Evolutionary conservation across 2,888 invertebrate species (phyloP).

Genomic region (Eupithecia tripunctaria): DNA sequence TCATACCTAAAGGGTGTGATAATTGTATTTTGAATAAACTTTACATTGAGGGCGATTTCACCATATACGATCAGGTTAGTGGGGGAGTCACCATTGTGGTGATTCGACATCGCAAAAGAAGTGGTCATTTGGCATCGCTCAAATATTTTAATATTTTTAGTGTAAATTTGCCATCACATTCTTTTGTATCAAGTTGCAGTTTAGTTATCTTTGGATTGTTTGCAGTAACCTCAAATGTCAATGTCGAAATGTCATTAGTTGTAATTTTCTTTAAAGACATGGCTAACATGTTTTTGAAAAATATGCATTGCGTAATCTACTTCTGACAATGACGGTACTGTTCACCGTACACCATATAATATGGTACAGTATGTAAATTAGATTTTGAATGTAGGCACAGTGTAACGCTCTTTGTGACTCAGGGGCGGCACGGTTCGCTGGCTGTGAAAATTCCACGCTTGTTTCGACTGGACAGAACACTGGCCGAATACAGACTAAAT

Average conservation of each 20-base stretch:
- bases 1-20: background rate
- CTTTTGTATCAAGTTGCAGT: background rate
- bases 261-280: background rate
- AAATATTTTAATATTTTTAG: no score
- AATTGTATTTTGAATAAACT: background rate
- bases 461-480: conserved; percentile 52
- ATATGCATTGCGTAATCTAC: background rate
- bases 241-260: background rate
- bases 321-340: background rate
- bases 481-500: conserved; percentile 44
- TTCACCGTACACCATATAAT: conserved; percentile 7
- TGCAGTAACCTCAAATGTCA: background rate
- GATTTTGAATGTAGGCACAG: conserved; percentile 67
- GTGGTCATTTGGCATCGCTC: no score
- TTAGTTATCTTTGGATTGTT: background rate
- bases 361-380: conserved; percentile 45
- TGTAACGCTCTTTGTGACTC: conserved; percentile 74
- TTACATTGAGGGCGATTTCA: background rate
- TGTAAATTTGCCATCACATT: no score
- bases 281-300: background rate
- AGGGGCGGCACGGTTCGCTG: conserved; percentile 73
- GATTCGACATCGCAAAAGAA: no score
- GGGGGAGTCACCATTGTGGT: no score
- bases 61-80: background rate
- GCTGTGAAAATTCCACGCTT: conserved; percentile 75